phyloP scores from a whole-genome alignment of 2,888 invertebrate genomes.

The Cephus sareptanus region DNA sequence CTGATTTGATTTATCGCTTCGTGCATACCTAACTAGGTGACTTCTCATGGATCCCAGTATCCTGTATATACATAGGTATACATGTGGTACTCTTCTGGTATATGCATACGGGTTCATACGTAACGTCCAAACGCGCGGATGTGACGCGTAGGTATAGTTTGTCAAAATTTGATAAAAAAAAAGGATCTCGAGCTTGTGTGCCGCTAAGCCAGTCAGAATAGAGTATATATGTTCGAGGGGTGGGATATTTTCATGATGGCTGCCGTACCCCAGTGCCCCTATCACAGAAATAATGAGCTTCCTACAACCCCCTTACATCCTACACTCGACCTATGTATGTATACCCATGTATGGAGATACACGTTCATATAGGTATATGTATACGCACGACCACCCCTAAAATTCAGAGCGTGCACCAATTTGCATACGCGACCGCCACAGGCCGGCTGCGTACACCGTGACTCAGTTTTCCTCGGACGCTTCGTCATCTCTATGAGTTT shows the following conservation, averaged over 20 bases:
- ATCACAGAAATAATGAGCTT: slow-evolving; percentile 29
- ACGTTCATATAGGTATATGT: slow-evolving; percentile 1
- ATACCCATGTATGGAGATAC: background rate
- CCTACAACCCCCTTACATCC: slow-evolving; percentile 24
- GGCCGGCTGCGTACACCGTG: slow-evolving; percentile 50
- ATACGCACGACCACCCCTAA: background rate
- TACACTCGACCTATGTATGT: slow-evolving; percentile 5
- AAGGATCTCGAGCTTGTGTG: too few relatives aligned
- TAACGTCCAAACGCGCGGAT: too few relatives aligned
- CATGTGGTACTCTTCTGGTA: too few relatives aligned
- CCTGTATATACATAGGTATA: background rate
- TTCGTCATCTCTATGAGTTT: slow-evolving; percentile 1
- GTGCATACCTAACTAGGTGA: slow-evolving; percentile 27
- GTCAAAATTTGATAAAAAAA: too few relatives aligned
- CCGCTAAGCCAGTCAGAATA: too few relatives aligned
- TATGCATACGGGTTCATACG: too few relatives aligned
- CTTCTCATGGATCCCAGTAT: background rate
- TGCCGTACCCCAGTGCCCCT: slow-evolving; percentile 23
- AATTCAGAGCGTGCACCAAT: slow-evolving; percentile 34
- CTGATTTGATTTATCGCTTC: slow-evolving; percentile 61
- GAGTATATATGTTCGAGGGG: too few relatives aligned
- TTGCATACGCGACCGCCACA: slow-evolving; percentile 44
- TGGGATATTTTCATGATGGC: slow-evolving; percentile 16
- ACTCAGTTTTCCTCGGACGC: slow-evolving; percentile 44
- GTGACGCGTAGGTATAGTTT: too few relatives aligned